Conservation (phyloP, 2,113 vertebrate species). For the Chinchilla lanigera region DNA sequence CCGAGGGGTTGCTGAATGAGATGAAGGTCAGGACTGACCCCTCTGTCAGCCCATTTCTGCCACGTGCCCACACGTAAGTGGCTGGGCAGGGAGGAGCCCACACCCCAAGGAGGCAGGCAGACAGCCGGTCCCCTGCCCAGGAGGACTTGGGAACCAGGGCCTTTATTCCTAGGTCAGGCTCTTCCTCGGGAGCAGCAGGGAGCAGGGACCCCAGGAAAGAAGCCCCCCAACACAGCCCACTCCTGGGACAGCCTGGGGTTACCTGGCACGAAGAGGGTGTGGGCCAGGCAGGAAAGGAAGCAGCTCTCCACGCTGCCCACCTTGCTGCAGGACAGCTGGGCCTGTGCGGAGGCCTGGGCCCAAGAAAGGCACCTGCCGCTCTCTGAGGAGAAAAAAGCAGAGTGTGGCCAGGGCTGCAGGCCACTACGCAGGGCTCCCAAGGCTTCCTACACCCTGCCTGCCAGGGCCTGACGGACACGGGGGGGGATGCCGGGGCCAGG, state of each 20-base stretch:
- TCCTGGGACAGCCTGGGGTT: neutral
- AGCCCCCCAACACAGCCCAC: neutral
- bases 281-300: slow-evolving; percentile 93
- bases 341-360: slow-evolving; percentile 88
- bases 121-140: neutral
- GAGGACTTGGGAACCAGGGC: neutral
- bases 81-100: neutral
- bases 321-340: slow-evolving; percentile 93
- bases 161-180: neutral
- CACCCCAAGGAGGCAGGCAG: neutral
- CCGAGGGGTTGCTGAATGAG: no score
- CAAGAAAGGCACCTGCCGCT: slow-evolving; percentile 91
- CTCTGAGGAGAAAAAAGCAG: slow-evolving; percentile 88
- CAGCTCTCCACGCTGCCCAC: slow-evolving; percentile 92
- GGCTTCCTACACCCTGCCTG: rapidly evolving
- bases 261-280: slow-evolving; percentile 95
- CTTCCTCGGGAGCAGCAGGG: neutral
- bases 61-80: neutral
- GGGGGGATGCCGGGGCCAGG: neutral
- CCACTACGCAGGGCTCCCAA: rapidly evolving
- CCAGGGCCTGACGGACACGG: neutral
- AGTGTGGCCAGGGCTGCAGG: neutral
- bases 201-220: neutral
- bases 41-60: neutral
- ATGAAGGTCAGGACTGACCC: neutral